Conservation (phyloP, 2,888 invertebrate genomes). For the Chymomyza procnemis region DNA sequence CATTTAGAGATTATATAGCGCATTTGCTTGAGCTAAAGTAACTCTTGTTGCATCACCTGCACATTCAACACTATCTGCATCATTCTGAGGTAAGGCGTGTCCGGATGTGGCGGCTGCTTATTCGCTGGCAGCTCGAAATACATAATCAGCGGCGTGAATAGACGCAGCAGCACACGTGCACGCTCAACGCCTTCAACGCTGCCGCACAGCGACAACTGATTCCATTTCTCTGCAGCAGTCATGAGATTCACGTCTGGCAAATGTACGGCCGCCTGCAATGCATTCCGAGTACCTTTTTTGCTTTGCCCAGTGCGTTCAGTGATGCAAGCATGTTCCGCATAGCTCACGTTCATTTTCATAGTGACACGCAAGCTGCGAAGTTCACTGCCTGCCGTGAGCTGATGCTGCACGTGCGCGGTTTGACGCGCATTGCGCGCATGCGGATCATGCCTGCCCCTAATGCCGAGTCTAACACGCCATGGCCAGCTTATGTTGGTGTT, state of each 20-base stretch:
- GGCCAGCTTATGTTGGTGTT: slow-evolving; percentile 97
- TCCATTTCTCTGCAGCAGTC: slow-evolving; percentile 95
- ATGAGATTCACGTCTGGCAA: slow-evolving; percentile 98
- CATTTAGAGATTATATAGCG: neutral
- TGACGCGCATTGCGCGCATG: slow-evolving; percentile 83
- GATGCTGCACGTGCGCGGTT: slow-evolving; percentile 86
- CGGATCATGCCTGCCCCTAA: slow-evolving; percentile 93
- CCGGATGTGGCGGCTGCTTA: slow-evolving; percentile 85
- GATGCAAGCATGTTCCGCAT: slow-evolving; percentile 98
- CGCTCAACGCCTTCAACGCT: slow-evolving; percentile 93
- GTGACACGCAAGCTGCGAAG: slow-evolving; percentile 95
- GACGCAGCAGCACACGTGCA: slow-evolving; percentile 91
- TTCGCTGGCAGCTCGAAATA: slow-evolving; percentile 92
- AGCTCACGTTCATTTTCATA: slow-evolving; percentile 98
- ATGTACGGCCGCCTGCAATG: slow-evolving; percentile 98
- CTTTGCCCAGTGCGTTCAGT: slow-evolving; percentile 90
- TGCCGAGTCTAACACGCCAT: slow-evolving; percentile 96
- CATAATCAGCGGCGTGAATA: slow-evolving; percentile 93
- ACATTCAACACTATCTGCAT: slow-evolving; percentile 93
- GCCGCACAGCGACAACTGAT: slow-evolving; percentile 98
- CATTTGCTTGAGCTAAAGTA: neutral
- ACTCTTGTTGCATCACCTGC: slow-evolving; percentile 80
- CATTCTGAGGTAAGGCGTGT: slow-evolving; percentile 88
- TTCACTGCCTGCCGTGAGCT: too few species aligned
- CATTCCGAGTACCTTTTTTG: slow-evolving; percentile 90